Conservation (phyloP, 1,140 invertebrate species). For the Drosophila mayri region DNA sequence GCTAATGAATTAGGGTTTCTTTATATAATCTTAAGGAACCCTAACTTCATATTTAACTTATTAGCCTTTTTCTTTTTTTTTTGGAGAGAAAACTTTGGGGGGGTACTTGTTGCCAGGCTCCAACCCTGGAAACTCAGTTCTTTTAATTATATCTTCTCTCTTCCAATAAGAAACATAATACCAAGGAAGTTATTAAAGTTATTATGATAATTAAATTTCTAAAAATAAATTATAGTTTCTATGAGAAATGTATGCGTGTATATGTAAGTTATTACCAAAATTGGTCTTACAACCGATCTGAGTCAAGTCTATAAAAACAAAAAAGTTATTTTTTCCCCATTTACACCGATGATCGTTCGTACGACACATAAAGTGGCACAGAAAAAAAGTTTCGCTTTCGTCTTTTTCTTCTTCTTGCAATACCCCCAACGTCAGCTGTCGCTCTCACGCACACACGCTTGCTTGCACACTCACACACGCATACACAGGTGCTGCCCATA, state of each 20-base stretch:
- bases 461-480: slow-evolving; percentile 24
- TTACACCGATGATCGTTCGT: slow-evolving; percentile 20
- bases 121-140: no score
- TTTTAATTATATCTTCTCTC: no score
- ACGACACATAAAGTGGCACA: slow-evolving; percentile 32
- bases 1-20: background rate
- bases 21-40: background rate
- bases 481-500: slow-evolving; percentile 23
- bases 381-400: slow-evolving; percentile 49
- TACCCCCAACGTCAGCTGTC: slow-evolving; percentile 59
- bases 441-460: slow-evolving; percentile 24
- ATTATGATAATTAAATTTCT: slow-evolving; percentile 8
- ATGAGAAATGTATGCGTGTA: background rate
- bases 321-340: slow-evolving; percentile 26
- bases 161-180: background rate
- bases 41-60: background rate
- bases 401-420: slow-evolving; percentile 34
- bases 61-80: no score
- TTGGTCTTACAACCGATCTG: slow-evolving; percentile 17
- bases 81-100: no score
- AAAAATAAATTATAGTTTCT: slow-evolving; percentile 3
- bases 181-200: slow-evolving; percentile 2
- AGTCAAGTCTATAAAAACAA: slow-evolving; percentile 12
- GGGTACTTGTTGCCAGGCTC: no score
- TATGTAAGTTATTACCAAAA: slow-evolving; percentile 4